Evolutionary conservation across 2,888 invertebrate species (phyloP), one percentile per base, ranked within the genome.

Genomic region (Cosmopolites sordidus): DNA sequence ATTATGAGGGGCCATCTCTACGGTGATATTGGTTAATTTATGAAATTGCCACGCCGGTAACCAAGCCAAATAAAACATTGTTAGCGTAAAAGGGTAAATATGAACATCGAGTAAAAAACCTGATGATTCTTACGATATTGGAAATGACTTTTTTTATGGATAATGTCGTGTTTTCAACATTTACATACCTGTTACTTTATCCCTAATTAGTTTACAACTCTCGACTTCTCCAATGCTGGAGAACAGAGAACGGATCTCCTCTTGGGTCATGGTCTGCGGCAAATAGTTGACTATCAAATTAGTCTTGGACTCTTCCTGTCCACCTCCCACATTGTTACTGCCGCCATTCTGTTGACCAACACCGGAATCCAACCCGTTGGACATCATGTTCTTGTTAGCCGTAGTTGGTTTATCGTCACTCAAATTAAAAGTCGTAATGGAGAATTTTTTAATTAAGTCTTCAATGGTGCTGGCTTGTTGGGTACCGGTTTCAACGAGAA

Each of bases 221-320:
- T 99, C 99, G 59, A 99, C 95, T 75, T 98, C 98, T 53, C 99
- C 99, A 72, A 99, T 96, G 74, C 93, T 94, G 51, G 95, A 92
- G 79, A 99, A 99, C 49, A 99, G 82, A 52, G 95, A 93, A 60
- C 97, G 83, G 62, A 99, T 98, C 77, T 98, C 98, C 76, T 98
- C 98, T 78, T 99, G 98, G 51, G 95, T 95, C 99, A 99, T 99
- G 67, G 92, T 96, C 81, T 99, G 99, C 59, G 99, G 99, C 76
- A 99, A 83, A 78, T 99, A 99, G 81, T 99, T 99, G 71, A 99
- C 98, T 77, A 99, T 99, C 66, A 99, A 85, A 80, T 99, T 99
- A 66, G 98, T 99, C 80, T 94, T 92, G 69, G 92, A 92, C 80
- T 95, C 94, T 78, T 91, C 90, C 70, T 87, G 84, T 71, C 88